phyloP scores from a whole-genome alignment of 2,113 vertebrate genomes.

The Hippocampus comes region DNA sequence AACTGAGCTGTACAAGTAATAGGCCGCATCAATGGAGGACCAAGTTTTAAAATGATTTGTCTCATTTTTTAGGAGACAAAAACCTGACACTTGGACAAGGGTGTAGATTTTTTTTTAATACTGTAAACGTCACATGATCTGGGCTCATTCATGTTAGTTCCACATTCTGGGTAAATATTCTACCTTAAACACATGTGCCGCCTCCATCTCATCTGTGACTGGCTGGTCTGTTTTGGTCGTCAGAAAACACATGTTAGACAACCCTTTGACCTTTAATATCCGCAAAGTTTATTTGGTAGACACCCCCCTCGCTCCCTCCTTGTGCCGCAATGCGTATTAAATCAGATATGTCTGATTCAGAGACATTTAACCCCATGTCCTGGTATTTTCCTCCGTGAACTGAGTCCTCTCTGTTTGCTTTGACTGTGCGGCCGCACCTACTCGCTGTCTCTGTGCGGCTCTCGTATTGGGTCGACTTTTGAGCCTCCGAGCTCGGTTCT shows the following conservation, averaged over 20 bases:
- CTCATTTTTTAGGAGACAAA: background rate
- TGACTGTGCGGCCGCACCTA: constrained; percentile 6
- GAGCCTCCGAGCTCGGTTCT: background rate
- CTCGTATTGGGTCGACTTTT: background rate
- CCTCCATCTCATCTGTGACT: constrained; percentile 18
- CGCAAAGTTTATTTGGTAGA: constrained; percentile 55
- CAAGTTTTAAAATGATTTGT: background rate
- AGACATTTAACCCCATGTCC: constrained; percentile 45
- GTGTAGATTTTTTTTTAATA: background rate
- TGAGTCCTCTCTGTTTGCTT: constrained; percentile 41
- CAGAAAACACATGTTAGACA: constrained; percentile 54
- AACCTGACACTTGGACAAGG: background rate
- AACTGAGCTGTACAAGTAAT: no score
- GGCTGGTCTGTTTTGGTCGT: constrained; percentile 34
- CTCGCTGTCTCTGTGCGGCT: background rate
- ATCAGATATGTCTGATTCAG: constrained; percentile 60
- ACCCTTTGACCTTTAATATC: constrained; percentile 71
- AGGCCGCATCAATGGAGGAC: background rate
- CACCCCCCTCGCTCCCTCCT: constrained; percentile 7
- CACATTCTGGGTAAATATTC: background rate
- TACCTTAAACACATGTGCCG: background rate
- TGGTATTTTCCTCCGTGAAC: constrained; percentile 42
- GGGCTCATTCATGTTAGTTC: background rate
- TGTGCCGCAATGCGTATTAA: constrained; percentile 49
- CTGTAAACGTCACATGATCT: background rate